phyloP scores from a whole-genome alignment of 2,797 vertebrate species.

The Anabacerthia variegaticeps region DNA sequence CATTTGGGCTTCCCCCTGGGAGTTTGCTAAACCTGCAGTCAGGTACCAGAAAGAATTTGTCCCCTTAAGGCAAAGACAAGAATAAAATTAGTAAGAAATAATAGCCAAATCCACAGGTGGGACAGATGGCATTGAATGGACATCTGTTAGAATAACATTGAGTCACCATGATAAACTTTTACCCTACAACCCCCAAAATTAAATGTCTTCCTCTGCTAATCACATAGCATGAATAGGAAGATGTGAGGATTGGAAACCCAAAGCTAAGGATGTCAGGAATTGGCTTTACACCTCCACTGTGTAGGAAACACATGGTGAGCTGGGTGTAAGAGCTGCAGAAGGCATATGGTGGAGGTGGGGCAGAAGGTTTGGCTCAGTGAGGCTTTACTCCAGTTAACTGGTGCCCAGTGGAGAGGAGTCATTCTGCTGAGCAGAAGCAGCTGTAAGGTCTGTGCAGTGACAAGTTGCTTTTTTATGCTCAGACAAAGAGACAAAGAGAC shows the following conservation, averaged over 20 bases:
- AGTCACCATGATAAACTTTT: neutral
- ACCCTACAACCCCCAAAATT: neutral
- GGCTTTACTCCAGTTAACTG: neutral
- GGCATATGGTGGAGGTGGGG: neutral
- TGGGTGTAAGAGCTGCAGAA: neutral
- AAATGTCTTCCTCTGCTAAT: neutral
- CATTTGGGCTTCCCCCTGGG: conserved; percentile 27
- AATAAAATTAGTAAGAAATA: conserved; percentile 57
- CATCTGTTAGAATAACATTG: conserved; percentile 5
- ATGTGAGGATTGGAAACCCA: neutral
- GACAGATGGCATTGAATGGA: conserved; percentile 43
- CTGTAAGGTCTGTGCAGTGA: neutral
- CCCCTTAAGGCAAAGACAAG: conserved; percentile 16
- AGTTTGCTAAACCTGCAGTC: conserved; percentile 29
- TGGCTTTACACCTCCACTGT: neutral
- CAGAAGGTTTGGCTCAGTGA: neutral
- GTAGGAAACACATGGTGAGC: neutral
- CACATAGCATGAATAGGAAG: neutral
- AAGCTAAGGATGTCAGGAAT: neutral
- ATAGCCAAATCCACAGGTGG: conserved; percentile 38
- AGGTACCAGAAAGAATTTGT: conserved; percentile 49
- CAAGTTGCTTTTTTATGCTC: neutral
- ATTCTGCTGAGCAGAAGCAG: neutral
- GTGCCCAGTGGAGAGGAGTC: neutral
- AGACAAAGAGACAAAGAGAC: neutral